Base-by-base conservation (phyloP, 2,113 vertebrate species). In the Rallus limicola region DNA sequence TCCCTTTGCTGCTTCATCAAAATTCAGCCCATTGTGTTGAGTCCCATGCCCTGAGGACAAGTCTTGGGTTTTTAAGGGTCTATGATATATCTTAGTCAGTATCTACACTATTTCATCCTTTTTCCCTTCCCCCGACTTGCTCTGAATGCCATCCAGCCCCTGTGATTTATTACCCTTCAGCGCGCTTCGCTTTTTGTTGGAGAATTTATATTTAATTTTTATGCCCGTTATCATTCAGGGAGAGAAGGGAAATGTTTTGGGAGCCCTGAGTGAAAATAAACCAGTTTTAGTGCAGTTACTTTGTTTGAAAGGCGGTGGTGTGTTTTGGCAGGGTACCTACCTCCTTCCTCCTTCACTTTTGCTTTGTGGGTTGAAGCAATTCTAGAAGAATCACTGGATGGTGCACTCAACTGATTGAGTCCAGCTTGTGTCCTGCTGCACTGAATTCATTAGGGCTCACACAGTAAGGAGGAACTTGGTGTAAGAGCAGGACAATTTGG, bases 121-220 rank as follows among this genome's bases (percentile, higher is more conserved):
- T 29, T 16, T 83, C 40, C 69, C 86, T 64, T 86, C 42, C 53
- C 44, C 77, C 86, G 64, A 17, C 92, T 90, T 71, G 83, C 62
- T 67, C 13, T 1, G n/a, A 82, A 71, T 71, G 52, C 86, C 83
- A 64, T 52, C 94, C 93, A 75, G 23, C 59, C 80, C 50, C 0
- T 0, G 1, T 71, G 91, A 93, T 95, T 95, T 92, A 95, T 88
- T 67, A 75, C 69, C 48, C 48, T 81, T 86, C 86, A 42, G 23
- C 16, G 64, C 0, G 0, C 88, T 83, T 74, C 0, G 0, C 74
- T 74, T 80, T 82, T 82, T 86, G 80, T 65, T 81, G 82, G 86
- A 81, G 92, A 91, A 59, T 79, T 95, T 81, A 64, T 96, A 79
- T 92, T 93, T 92, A 64, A 95, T 95, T 91, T 93, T 95, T 89